phyloP scores from a whole-genome alignment of 2,888 invertebrate species.

The Drosophila lutescens region DNA sequence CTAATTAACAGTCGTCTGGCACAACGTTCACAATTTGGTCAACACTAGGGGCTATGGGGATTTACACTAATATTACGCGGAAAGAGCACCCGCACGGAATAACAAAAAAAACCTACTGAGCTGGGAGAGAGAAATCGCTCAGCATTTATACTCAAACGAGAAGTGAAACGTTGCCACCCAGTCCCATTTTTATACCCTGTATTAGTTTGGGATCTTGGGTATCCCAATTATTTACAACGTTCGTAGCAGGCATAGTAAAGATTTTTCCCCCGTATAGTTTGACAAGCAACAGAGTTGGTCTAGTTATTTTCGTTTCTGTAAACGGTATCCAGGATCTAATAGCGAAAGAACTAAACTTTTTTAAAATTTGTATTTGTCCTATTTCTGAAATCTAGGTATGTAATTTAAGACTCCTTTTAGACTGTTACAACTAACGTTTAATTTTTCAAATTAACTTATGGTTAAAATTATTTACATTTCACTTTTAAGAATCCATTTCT shows the following conservation, averaged over 20 bases:
- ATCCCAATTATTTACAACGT: neutral
- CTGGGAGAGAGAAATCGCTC: constrained; percentile 4
- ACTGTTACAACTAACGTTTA: no score
- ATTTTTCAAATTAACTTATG: no score
- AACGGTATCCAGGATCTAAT: no score
- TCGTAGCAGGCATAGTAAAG: neutral
- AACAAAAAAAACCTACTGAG: constrained; percentile 37
- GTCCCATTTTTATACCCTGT: neutral
- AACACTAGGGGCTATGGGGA: constrained; percentile 12
- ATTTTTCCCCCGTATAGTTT: neutral
- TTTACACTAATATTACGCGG: constrained; percentile 27
- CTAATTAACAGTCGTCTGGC: constrained; percentile 32
- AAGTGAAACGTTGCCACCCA: constrained; percentile 25
- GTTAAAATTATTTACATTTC: no score
- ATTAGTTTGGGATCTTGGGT: neutral
- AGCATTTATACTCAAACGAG: constrained; percentile 21
- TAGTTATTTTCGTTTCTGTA: no score
- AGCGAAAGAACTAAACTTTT: no score
- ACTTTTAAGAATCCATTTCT: no score
- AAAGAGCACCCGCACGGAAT: constrained; percentile 17
- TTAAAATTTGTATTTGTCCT: no score
- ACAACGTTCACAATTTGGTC: constrained; percentile 22
- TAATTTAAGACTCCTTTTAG: no score
- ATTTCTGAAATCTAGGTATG: no score
- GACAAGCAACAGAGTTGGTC: no score